These are phyloP conservation scores for Takifugu flavidus DNA, from an alignment of 2,113 vertebrate genomes.

Conservation along the genomic window DNA sequence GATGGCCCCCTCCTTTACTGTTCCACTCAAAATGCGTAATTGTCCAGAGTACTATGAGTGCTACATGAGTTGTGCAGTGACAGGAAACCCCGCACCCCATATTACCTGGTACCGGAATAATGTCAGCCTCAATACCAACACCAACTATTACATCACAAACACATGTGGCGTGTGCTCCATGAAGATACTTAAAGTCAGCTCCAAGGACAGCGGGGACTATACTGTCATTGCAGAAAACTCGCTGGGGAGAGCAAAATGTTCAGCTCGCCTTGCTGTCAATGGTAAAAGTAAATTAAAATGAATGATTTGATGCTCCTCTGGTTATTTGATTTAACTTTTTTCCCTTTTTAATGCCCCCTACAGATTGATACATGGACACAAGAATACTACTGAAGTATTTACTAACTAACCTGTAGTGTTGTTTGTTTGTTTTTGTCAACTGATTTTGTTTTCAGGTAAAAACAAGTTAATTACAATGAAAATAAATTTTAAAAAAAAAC, in stretches of 20 bases:
- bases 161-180: constrained; percentile 85
- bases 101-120: constrained; percentile 83
- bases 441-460: neutral
- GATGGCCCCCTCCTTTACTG: constrained; percentile 75
- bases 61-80: constrained; percentile 85
- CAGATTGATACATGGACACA: constrained; percentile 40
- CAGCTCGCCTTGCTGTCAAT: constrained; percentile 76
- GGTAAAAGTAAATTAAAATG: constrained; percentile 58
- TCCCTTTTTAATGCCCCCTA: neutral
- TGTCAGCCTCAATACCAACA: constrained; percentile 74
- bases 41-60: constrained; percentile 80
- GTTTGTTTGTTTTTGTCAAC: no score
- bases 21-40: constrained; percentile 75
- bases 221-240: constrained; percentile 76
- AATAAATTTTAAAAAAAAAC: no score
- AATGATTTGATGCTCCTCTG: neutral
- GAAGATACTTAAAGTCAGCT: constrained; percentile 73
- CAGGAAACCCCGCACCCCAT: constrained; percentile 74
- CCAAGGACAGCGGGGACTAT: constrained; percentile 80
- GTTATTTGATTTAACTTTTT: neutral
- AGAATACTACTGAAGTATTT: neutral
- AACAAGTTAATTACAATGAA: no score
- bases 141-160: constrained; percentile 75
- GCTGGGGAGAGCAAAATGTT: constrained; percentile 75
- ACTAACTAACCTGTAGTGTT: neutral